Percentiles rank a stretch among this genome's conserved stretches.
Conservation (phyloP, 2,888 invertebrate genomes). For the Rugalucina vietnamica region DNA sequence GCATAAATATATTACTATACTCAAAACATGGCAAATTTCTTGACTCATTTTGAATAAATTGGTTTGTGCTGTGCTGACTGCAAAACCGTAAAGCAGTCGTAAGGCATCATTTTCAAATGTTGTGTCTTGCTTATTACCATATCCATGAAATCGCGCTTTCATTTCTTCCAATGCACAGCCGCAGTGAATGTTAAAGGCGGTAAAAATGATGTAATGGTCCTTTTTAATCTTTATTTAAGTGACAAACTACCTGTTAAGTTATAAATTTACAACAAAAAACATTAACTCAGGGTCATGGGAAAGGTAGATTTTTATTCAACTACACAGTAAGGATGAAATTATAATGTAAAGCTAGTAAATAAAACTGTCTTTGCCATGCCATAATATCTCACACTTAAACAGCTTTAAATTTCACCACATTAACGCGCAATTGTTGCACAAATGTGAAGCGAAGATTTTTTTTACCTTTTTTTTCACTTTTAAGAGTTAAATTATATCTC, state of each 20-base stretch:
- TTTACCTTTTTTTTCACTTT: not conserved
- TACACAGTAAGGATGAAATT: constrained; percentile 1
- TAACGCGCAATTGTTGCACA: constrained; percentile 1
- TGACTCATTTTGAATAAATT: no score
- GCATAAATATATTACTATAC: no score
- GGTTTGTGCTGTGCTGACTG: no score
- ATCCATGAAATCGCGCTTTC: not conserved
- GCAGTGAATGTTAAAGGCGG: constrained; percentile 4
- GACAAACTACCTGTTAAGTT: constrained; percentile 17
- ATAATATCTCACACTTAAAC: constrained; percentile 10
- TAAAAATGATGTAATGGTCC: constrained; percentile 15
- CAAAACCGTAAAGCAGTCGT: no score
- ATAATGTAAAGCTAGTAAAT: constrained; percentile 16
- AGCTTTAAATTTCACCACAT: constrained; percentile 10
- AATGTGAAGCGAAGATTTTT: not conserved
- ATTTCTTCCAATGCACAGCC: not conserved
- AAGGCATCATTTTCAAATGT: not conserved
- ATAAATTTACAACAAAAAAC: constrained; percentile 17
- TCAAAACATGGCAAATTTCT: no score
- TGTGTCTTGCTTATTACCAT: not conserved
- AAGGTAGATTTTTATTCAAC: constrained; percentile 9
- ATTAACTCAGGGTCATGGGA: constrained; percentile 8
- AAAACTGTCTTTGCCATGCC: not conserved
- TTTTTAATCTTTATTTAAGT: constrained; percentile 10
- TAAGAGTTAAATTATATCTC: not conserved